Evolutionary conservation across 2,113 vertebrate species (phyloP).

Genomic region (Cygnus atratus): DNA sequence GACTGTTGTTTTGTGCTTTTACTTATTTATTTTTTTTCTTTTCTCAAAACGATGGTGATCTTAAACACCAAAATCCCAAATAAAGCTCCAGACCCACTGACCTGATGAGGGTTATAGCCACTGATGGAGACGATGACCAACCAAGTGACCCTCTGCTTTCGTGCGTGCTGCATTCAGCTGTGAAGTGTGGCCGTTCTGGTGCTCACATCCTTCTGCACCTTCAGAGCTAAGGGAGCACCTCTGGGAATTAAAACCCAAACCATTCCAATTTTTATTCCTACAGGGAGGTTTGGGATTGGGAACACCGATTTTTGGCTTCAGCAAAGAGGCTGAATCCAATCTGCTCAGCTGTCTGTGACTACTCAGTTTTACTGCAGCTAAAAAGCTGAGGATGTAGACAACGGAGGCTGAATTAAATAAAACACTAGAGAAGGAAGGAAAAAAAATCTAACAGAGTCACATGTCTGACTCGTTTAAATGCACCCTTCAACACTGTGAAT

Average conservation of each 20-base stretch:
- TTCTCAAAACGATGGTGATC: not conserved
- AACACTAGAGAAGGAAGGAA: not conserved
- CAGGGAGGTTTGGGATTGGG: not conserved
- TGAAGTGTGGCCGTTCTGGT: not conserved
- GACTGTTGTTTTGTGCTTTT: not conserved
- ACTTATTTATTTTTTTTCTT: not conserved
- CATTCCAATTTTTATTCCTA: not conserved
- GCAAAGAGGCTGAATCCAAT: not conserved
- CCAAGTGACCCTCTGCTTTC: not conserved
- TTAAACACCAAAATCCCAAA: not conserved
- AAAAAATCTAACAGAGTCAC: not conserved
- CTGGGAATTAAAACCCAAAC: not conserved
- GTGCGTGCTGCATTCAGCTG: not conserved
- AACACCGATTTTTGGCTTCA: not conserved
- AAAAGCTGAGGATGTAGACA: not conserved
- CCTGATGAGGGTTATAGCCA: not conserved
- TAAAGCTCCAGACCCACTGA: not conserved
- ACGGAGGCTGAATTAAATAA: not conserved
- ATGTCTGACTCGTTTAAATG: not conserved
- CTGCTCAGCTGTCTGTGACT: not conserved
- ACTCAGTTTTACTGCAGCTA: not conserved
- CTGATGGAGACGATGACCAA: not conserved
- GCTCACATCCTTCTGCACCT: fast-evolving
- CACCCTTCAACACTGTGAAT: not conserved
- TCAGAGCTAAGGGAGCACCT: not conserved